Evolutionary conservation across 1,140 invertebrate genomes (phyloP).

Genomic region (Drosophila ironensis): DNA sequence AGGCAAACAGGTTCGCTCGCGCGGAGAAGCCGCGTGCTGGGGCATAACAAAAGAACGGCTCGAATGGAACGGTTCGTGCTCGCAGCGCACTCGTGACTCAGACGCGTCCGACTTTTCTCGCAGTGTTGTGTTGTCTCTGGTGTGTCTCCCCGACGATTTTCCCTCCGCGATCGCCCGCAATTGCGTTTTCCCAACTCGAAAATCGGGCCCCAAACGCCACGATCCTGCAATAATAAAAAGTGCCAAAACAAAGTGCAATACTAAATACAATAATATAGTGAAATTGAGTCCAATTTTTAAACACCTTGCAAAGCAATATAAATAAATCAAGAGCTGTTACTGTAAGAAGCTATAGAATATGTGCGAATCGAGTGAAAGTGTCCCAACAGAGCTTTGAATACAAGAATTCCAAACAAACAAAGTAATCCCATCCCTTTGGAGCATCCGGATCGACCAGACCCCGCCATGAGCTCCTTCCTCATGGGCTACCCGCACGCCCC

Average conservation of each 20-base stretch:
- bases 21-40: conserved; percentile 51
- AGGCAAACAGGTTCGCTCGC: conserved; percentile 74
- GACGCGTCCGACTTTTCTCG: conserved; percentile 21
- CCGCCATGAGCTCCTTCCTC: conserved; percentile 81
- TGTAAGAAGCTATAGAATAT: conserved; percentile 32
- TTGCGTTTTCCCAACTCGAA: not conserved
- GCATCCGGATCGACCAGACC: conserved; percentile 1
- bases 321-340: not conserved
- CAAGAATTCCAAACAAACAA: not conserved
- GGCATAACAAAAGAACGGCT: conserved; percentile 81
- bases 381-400: not conserved
- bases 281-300: not conserved
- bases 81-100: conserved; percentile 47
- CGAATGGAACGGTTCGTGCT: conserved; percentile 78
- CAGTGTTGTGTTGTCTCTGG: conserved; percentile 32
- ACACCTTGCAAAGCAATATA: not conserved
- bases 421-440: not conserved
- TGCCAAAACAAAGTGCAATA: conserved; percentile 11
- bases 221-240: not conserved
- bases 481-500: conserved; percentile 82
- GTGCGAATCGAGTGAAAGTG: conserved; percentile 40
- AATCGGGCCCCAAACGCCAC: not conserved
- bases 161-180: conserved; percentile 12
- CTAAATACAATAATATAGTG: not conserved
- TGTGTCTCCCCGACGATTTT: conserved; percentile 18